phyloP scores from a whole-genome alignment of 2,113 vertebrate species.

The Nipponia nippon region DNA sequence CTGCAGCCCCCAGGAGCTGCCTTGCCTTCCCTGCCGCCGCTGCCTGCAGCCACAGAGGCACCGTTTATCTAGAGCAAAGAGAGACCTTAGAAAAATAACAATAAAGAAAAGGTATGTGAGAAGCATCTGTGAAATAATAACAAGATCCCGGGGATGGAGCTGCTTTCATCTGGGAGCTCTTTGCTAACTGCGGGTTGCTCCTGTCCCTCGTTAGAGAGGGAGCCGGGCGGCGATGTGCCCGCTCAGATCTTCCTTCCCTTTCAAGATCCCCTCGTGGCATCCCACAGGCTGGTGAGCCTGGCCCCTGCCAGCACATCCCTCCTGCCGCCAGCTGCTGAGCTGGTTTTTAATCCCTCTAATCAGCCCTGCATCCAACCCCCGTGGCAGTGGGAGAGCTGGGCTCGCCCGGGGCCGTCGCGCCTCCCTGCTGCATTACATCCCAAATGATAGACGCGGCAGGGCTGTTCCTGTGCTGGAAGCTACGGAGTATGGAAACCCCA shows the following conservation, averaged over 20 bases:
- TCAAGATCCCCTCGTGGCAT: not conserved
- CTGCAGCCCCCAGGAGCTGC: not conserved
- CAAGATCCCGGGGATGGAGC: not conserved
- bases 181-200: not conserved
- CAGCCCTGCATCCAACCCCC: not conserved
- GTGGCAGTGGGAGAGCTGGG: not conserved
- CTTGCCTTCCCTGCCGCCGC: not conserved
- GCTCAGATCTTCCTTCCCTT: slow-evolving; percentile 40
- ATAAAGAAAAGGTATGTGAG: not conserved
- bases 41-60: not conserved
- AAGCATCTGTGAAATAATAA: slow-evolving; percentile 12
- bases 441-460: not conserved
- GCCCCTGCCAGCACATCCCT: not conserved
- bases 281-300: not conserved
- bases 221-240: rapidly evolving
- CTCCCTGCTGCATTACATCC: not conserved
- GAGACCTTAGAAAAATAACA: slow-evolving; percentile 9
- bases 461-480: not conserved
- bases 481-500: not conserved
- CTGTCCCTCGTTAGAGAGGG: not conserved
- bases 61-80: not conserved
- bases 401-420: rapidly evolving
- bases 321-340: not conserved
- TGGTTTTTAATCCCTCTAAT: not conserved
- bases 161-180: slow-evolving; percentile 24